Conservation (phyloP, 2,888 invertebrate species). For the Listrodromus nycthemerus region DNA sequence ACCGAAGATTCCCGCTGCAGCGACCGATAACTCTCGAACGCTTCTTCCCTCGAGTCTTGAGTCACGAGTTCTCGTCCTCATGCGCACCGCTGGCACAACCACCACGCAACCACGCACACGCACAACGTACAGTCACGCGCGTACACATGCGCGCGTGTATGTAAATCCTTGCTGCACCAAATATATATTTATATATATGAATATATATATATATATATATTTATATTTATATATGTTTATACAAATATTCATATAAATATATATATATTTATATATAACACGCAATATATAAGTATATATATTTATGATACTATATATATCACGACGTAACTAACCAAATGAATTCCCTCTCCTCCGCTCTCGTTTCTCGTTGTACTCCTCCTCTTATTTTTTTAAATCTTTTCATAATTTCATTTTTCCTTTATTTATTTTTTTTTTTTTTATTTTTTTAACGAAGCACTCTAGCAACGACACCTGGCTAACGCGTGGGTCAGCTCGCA, state of each 20-base stretch:
- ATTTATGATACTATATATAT: neutral
- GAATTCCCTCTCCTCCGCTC: neutral
- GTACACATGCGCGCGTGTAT: constrained; percentile 66
- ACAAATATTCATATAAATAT: constrained; percentile 19
- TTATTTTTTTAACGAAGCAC: constrained; percentile 27
- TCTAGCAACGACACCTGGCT: constrained; percentile 39
- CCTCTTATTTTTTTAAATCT: neutral
- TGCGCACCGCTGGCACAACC: constrained; percentile 57
- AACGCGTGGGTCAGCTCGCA: constrained; percentile 16
- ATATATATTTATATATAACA: neutral
- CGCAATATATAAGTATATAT: too few relatives aligned
- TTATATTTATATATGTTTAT: constrained; percentile 18
- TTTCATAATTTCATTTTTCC: neutral
- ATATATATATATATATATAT: constrained; percentile 16
- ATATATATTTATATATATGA: constrained; percentile 28
- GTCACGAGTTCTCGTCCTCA: constrained; percentile 68
- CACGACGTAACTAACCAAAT: constrained; percentile 3
- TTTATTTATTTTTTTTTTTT: neutral
- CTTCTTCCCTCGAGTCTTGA: constrained; percentile 63
- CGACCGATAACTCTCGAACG: constrained; percentile 72
- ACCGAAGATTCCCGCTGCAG: constrained; percentile 75
- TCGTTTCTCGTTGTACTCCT: neutral
- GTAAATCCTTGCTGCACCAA: constrained; percentile 31
- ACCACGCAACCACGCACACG: constrained; percentile 56
- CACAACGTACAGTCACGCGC: constrained; percentile 61